These are phyloP conservation scores for Drosophila neonasuta DNA, from an alignment of 2,888 invertebrate species.

Conservation along the genomic window DNA sequence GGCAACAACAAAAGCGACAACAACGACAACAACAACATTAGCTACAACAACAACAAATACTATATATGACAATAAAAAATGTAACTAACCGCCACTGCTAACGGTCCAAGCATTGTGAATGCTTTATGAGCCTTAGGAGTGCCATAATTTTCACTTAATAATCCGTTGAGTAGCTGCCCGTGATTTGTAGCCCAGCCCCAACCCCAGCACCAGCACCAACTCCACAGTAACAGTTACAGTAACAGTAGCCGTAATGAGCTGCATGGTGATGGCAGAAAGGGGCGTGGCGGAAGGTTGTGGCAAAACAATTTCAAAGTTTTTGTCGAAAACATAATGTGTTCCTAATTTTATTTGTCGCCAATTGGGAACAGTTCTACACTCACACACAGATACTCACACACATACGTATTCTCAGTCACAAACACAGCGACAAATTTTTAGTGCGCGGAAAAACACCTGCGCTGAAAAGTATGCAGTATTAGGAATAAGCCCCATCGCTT, in stretches of 20 bases:
- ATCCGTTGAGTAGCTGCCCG: constrained; percentile 76
- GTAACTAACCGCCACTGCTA: constrained; percentile 65
- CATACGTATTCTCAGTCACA: constrained; percentile 3
- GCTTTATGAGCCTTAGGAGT: constrained; percentile 78
- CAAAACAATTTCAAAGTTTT: constrained; percentile 75
- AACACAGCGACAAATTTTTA: constrained; percentile 63
- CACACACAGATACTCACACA: constrained; percentile 18
- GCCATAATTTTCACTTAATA: constrained; percentile 79
- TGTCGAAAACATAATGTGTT: constrained; percentile 77
- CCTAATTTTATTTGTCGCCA: constrained; percentile 78
- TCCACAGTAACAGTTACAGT: constrained; percentile 3
- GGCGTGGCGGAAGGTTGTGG: constrained; percentile 23
- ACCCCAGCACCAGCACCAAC: constrained; percentile 21
- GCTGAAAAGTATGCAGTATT: constrained; percentile 61
- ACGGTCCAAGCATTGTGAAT: constrained; percentile 68
- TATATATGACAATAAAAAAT: constrained; percentile 75
- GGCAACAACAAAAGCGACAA: constrained; percentile 14
- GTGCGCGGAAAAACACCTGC: constrained; percentile 66
- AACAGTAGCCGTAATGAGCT: constrained; percentile 62
- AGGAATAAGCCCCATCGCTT: constrained; percentile 51
- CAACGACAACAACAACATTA: constrained; percentile 16
- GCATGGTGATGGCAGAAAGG: constrained; percentile 9
- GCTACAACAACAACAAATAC: constrained; percentile 28
- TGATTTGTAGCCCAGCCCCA: constrained; percentile 64
- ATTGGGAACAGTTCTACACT: constrained; percentile 59